phyloP scores from a whole-genome alignment of 2,888 invertebrate species.

The Drosophila engyochracea region DNA sequence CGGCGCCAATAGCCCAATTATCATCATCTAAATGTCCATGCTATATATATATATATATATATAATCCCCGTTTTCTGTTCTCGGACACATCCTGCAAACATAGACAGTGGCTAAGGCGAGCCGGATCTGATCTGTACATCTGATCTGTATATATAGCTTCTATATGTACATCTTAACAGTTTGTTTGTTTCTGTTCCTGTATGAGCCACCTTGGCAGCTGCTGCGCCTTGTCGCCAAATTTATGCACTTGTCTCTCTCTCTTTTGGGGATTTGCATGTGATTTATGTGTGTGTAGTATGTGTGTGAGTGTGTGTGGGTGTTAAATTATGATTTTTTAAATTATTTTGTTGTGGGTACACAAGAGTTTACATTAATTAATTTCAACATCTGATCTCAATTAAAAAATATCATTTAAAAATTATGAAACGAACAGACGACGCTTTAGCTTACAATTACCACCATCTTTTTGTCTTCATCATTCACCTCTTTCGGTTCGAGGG shows the following conservation, averaged over 20 bases:
- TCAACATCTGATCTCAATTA: conserved; percentile 82
- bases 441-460: conserved; percentile 83
- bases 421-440: conserved; percentile 84
- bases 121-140: conserved; percentile 5
- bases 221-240: conserved; percentile 48
- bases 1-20: conserved; percentile 14
- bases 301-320: conserved; percentile 23
- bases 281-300: conserved; percentile 22
- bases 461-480: conserved; percentile 77
- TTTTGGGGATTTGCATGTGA: conserved; percentile 35
- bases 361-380: conserved; percentile 76
- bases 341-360: conserved; percentile 62
- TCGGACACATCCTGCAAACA: not conserved
- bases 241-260: conserved; percentile 26
- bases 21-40: conserved; percentile 15
- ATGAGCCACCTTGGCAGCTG: conserved; percentile 16
- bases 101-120: conserved; percentile 38
- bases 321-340: conserved; percentile 62
- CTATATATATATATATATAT: conserved; percentile 5
- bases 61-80: not conserved
- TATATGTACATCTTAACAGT: conserved; percentile 3
- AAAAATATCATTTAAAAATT: conserved; percentile 57
- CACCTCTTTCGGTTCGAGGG: conserved; percentile 49
- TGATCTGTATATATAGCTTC: not conserved
- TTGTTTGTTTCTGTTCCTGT: conserved; percentile 13